phyloP scores from a whole-genome alignment of 2,797 vertebrate genomes.

The Semaprochilodus insignis region DNA sequence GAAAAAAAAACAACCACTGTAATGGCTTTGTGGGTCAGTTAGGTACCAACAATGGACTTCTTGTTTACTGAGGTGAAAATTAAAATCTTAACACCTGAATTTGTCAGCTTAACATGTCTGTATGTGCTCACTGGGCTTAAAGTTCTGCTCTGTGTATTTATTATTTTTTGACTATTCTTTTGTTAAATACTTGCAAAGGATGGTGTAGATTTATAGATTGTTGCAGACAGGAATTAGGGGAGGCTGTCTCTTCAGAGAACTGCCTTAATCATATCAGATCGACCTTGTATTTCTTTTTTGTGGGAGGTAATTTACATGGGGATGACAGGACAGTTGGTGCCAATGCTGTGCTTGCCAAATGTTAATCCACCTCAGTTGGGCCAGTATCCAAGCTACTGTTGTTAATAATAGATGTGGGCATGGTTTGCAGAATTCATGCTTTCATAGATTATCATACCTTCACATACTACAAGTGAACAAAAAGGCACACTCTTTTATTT shows the following conservation, averaged over 20 bases:
- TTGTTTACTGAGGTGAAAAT: not conserved
- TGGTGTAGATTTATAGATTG: not conserved
- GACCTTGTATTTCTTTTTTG: constrained; percentile 53
- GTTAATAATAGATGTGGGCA: constrained; percentile 55
- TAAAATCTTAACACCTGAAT: no score
- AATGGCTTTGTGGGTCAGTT: not conserved
- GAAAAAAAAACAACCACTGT: not conserved
- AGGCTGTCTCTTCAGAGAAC: constrained; percentile 46
- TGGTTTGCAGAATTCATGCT: constrained; percentile 43
- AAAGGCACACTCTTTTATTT: not conserved
- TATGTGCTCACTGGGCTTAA: not conserved
- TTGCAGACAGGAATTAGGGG: not conserved
- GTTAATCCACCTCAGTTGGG: constrained; percentile 56
- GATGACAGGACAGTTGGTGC: constrained; percentile 52
- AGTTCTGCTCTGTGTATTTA: not conserved
- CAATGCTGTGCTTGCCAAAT: constrained; percentile 60
- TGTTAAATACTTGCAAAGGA: not conserved
- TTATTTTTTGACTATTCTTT: not conserved
- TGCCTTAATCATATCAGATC: constrained; percentile 52
- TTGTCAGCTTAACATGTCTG: not conserved
- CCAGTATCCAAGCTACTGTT: constrained; percentile 55
- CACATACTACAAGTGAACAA: constrained; percentile 14
- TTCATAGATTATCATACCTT: constrained; percentile 32
- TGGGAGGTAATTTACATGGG: constrained; percentile 49
- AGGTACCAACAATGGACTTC: not conserved